Conservation (phyloP, 2,888 invertebrate species). For the Morinoia aosen region DNA sequence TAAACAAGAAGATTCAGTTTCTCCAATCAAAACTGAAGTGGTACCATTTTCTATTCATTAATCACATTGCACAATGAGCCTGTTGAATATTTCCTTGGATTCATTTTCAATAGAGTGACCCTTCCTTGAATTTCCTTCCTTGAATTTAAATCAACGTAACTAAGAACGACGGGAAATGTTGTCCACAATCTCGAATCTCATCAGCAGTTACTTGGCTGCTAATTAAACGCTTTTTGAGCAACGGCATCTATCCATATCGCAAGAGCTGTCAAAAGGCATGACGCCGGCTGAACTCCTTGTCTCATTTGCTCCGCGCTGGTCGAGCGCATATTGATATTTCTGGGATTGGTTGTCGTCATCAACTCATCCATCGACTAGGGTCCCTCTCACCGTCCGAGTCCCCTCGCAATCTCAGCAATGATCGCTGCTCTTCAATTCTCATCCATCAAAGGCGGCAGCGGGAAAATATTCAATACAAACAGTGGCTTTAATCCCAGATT, state of each 20-base stretch:
- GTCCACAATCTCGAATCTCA: not conserved
- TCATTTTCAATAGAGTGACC: not conserved
- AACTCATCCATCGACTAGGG: slow-evolving; percentile 5
- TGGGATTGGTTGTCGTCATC: not conserved
- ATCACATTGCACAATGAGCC: not conserved
- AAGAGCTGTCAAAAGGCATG: not conserved
- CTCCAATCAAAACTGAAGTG: not conserved
- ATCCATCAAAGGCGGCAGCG: slow-evolving; percentile 39
- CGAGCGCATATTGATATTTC: not conserved
- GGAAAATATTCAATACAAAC: slow-evolving; percentile 46
- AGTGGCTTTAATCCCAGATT: slow-evolving; percentile 13
- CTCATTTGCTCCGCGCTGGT: not conserved
- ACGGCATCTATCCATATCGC: not conserved
- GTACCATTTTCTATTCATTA: not conserved
- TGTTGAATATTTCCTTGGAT: not conserved
- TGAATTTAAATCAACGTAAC: not conserved
- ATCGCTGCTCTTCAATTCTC: slow-evolving; percentile 35
- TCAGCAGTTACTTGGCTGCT: not conserved
- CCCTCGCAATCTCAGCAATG: slow-evolving; percentile 12
- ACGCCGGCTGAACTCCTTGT: not conserved
- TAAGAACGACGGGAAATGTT: not conserved
- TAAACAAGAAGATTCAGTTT: not conserved
- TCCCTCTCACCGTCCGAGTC: not conserved
- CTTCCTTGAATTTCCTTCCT: not conserved
- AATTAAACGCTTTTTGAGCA: not conserved